A percentile compares a stretch with the other conserved stretches of the same genome.
Conservation (phyloP, 2,888 invertebrate genomes). For the Drosophila macrospina region DNA sequence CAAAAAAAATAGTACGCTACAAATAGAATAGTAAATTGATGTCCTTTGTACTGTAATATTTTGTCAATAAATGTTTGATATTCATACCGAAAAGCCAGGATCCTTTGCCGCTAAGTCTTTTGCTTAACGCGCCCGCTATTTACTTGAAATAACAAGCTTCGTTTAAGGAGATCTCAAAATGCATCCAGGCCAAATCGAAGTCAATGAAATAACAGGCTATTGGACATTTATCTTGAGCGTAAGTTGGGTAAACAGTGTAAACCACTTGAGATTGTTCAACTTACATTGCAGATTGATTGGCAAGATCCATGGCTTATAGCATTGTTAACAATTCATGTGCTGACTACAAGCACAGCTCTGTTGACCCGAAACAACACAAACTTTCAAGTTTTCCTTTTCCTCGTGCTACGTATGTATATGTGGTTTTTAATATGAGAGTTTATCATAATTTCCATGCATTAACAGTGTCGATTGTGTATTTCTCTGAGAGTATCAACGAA, state of each 20-base stretch:
- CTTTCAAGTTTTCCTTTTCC: constrained; percentile 93
- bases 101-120: neutral
- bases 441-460: constrained; percentile 31
- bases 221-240: constrained; percentile 92
- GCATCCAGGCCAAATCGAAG: constrained; percentile 67
- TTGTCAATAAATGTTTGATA: neutral
- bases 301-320: constrained; percentile 94
- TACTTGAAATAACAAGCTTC: neutral
- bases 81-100: neutral
- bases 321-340: constrained; percentile 90
- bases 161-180: constrained; percentile 26
- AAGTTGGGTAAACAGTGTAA: constrained; percentile 83
- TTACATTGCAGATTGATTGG: constrained; percentile 92
- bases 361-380: constrained; percentile 94
- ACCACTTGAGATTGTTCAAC: neutral
- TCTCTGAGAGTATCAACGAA: constrained; percentile 95
- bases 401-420: constrained; percentile 90
- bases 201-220: constrained; percentile 90
- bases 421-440: neutral
- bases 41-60: neutral
- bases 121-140: neutral
- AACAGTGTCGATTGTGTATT: constrained; percentile 94
- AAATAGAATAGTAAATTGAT: neutral
- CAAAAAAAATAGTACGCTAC: constrained; percentile 4
- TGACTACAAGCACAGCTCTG: constrained; percentile 91